Evolutionary conservation across 2,888 invertebrate genomes (phyloP), one percentile per base, ranked within the genome.

Genomic region (Leptodirus hochenwartii): DNA sequence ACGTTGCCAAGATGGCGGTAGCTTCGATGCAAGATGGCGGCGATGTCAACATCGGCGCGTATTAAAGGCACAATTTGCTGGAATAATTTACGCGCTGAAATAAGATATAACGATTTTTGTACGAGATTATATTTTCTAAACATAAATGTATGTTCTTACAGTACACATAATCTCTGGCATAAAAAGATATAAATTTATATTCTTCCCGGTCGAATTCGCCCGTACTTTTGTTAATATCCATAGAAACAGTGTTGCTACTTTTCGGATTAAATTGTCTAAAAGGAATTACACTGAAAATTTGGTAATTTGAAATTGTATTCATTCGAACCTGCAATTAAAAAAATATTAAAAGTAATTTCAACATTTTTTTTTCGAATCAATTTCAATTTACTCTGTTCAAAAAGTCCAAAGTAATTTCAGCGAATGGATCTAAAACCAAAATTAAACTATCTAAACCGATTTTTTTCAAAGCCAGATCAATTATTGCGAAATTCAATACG

Each of bases 251-350:
- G 30, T 46, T 41, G 1, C 49, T 37, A 39, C 74, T 59, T 43
- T 66, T 64, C 26, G 84, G 85, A 46, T 88, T 69, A 59, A 77
- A 90, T 47, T 87, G 81, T 44, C 77, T 68, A 57, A 91, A 96
- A 12, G 84, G 82, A 39, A 88, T 72, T n/a, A 93, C 85, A 45
- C 77, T 75, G 60, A 78, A 96, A 44, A 91, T 72, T 62, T 93
- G 93, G 56, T 72, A 77, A 39, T 78, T 77, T 40, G 62, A 59
- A 38, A 96, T 85, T 3, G 90, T 90, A 57, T 93, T 95, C 84
- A 96, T 90, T 34, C 93, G 72, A 8, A 90, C 80, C 79, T 79
- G 51, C 25, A 51, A n/a, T n/a, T n/a, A 50, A 37, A 39, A 40
- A 26, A 38, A 26, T 32, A 17, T 5, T 32, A 15, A 27, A 24